A percentile compares a stretch with the other conserved stretches of the same genome.
Evolutionary conservation across 2,113 vertebrate genomes (phyloP).

Genomic region (Lampris incognitus): DNA sequence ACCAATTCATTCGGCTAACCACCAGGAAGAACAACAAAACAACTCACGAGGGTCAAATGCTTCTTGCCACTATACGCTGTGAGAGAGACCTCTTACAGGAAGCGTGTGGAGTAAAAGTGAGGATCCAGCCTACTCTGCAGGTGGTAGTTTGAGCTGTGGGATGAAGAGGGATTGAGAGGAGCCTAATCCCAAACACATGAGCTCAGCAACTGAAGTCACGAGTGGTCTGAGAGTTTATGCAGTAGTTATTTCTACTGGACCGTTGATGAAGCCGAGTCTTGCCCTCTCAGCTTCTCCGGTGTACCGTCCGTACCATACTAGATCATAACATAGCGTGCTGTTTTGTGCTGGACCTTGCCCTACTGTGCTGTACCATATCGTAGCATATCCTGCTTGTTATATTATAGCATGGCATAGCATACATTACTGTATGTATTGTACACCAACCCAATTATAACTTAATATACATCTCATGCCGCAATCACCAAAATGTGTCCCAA

Average conservation of each 20-base stretch:
- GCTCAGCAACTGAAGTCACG: conserved; percentile 42
- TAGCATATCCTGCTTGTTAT: too few species aligned
- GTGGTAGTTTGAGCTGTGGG: conserved; percentile 60
- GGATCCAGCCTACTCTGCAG: conserved; percentile 30
- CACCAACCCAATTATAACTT: too few species aligned
- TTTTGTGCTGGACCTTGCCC: too few species aligned
- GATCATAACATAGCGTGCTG: too few species aligned
- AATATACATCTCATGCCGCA: too few species aligned
- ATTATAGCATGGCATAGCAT: too few species aligned
- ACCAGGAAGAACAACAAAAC: not conserved
- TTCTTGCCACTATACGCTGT: not conserved
- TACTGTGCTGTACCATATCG: too few species aligned
- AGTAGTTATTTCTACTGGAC: not conserved
- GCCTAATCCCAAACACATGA: conserved; percentile 71
- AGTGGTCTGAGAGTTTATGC: conserved; percentile 26
- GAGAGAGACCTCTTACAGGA: not conserved
- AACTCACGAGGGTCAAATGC: not conserved
- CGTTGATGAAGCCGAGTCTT: too few species aligned
- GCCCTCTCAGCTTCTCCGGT: too few species aligned
- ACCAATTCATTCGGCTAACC: not conserved
- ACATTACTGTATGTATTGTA: too few species aligned
- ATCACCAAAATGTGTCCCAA: too few species aligned
- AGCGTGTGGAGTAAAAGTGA: conserved; percentile 46
- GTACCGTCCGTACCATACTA: too few species aligned
- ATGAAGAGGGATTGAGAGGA: conserved; percentile 72